Evolutionary conservation across 2,113 vertebrate genomes (phyloP), one percentile per base, ranked within the genome.

Genomic region (Machaerirhynchus nigripectus): DNA sequence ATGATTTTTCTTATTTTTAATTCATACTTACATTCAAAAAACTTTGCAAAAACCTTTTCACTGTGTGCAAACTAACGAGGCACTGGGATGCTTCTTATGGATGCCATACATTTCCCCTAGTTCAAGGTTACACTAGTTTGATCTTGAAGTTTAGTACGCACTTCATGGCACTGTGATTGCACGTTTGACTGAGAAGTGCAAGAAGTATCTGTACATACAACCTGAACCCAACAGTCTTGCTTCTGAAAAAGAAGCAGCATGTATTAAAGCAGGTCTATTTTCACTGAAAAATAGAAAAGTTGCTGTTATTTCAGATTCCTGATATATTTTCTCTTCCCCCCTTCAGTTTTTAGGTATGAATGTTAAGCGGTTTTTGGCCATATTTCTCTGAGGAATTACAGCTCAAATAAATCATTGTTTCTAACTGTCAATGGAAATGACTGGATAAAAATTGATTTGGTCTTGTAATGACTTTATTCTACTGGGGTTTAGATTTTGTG

Each of bases 111-210:
- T 2, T 19, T 33, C 20, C 15, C 14, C 40, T 19, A 44, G 15
- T 15, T 71, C 30, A 76, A 59, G 69, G 12, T 18, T 26, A 40
- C 9, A 26, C 10, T 16, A 21, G 40, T n/a, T 71, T 47, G 10
- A 59, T 16, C 22, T 2, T 0, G 4, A 40, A 40, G 2, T 70
- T 63, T 10, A 56, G 33, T 13, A 28, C 0, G 0, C 35, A 20
- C 31, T 40, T 56, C 2, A 5, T 4, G 19, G 10, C 14, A 44
- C 16, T n/a, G n/a, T n/a, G n/a, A n/a, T n/a, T n/a, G n/a, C 0
- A 3, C 3, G 3, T 35, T 65, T 3, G 2, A 44, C 27, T 33
- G 24, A 73, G 42, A 64, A 52, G 24, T 9, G 4, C 11, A 59
- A 79, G 35, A 85, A 59, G 21, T 11, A 60, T 30, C 55, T 44